These are phyloP conservation scores for Cheilosia urbana DNA, from an alignment of 2,888 invertebrate genomes.

Conservation along the genomic window DNA sequence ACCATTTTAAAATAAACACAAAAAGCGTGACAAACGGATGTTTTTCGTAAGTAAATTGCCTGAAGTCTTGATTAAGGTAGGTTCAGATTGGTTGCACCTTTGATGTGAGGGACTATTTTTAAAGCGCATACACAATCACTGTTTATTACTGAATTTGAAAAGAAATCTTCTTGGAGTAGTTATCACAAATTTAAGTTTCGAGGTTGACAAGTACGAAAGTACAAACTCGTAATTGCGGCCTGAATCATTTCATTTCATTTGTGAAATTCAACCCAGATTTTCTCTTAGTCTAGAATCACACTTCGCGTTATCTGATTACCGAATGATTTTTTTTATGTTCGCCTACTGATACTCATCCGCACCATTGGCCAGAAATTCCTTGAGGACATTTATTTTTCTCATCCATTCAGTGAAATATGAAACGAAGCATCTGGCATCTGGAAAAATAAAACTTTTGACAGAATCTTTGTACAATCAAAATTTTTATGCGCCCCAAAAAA, in stretches of 20 bases:
- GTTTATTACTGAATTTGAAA: no score
- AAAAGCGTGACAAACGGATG: no score
- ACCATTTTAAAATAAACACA: no score
- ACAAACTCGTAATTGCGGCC: conserved; percentile 31
- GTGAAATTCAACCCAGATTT: conserved; percentile 70
- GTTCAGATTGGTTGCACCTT: no score
- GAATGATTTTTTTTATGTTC: conserved; percentile 22
- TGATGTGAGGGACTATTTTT: no score
- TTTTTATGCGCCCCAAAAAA: conserved; percentile 62
- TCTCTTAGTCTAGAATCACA: conserved; percentile 51
- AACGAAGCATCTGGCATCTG: conserved; percentile 72
- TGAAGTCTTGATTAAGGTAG: no score
- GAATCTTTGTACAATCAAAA: conserved; percentile 74
- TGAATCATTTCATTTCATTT: conserved; percentile 50
- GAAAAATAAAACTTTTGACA: conserved; percentile 75
- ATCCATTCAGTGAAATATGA: conserved; percentile 71
- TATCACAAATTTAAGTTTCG: conserved; percentile 1
- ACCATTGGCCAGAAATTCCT: conserved; percentile 63
- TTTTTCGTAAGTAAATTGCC: no score
- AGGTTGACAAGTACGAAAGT: conserved; percentile 40
- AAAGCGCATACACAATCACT: no score
- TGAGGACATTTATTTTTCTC: conserved; percentile 65
- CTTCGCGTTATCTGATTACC: conserved; percentile 73
- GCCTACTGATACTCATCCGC: not conserved
- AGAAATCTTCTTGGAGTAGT: no score